These are phyloP conservation scores for Varecia variegata DNA, from an alignment of 2,797 vertebrate genomes.

Conservation along the genomic window DNA sequence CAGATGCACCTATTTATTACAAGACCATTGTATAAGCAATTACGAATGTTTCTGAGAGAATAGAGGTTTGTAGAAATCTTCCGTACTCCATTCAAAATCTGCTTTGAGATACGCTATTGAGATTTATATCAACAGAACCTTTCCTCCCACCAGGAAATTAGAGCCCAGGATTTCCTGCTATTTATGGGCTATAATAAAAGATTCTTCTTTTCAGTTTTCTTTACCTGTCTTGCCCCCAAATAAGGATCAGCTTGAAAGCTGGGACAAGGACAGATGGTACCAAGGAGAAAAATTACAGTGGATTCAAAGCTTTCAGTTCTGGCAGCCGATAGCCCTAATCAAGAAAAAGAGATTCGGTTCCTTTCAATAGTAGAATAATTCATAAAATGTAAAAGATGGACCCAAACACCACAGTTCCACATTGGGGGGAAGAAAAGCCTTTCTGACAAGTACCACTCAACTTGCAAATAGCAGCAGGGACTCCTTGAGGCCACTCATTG, in stretches of 20 bases:
- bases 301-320: not conserved
- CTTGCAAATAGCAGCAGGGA: not conserved
- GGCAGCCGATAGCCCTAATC: not conserved
- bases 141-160: not conserved
- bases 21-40: not conserved
- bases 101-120: not conserved
- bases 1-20: not conserved
- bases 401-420: not conserved
- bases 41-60: not conserved
- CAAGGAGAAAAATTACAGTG: conserved; percentile 1
- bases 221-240: not conserved
- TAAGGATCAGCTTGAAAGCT: not conserved
- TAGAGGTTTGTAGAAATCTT: not conserved
- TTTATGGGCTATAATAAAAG: not conserved
- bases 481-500: not conserved
- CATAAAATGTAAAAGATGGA: not conserved
- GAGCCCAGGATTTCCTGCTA: conserved; percentile 2
- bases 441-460: not conserved
- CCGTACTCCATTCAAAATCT: not conserved
- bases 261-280: conserved; percentile 1
- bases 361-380: not conserved
- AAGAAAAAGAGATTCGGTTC: not conserved
- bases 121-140: not conserved
- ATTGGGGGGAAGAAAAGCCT: not conserved
- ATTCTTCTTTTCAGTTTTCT: not conserved